phyloP scores from a whole-genome alignment of 2,888 invertebrate species.

The Zaprionus bogoriensis region DNA sequence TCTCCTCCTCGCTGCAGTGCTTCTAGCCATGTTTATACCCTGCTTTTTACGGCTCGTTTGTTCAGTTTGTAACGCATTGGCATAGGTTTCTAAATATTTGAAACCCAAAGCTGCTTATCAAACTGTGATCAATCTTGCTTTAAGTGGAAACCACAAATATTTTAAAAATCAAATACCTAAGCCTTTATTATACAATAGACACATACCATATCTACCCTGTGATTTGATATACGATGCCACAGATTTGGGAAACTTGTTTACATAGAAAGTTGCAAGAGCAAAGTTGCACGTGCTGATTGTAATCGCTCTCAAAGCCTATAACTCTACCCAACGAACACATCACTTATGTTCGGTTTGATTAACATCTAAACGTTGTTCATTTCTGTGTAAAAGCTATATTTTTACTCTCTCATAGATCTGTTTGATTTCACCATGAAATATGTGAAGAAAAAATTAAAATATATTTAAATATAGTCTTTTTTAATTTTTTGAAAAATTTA shows the following conservation, averaged over 20 bases:
- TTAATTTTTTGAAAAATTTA: too few species aligned
- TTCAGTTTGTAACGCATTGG: too few species aligned
- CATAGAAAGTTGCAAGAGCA: conserved; percentile 7
- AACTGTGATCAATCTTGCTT: neutral
- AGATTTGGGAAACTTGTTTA: neutral
- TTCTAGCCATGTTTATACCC: conserved; percentile 43
- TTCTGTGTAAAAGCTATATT: neutral
- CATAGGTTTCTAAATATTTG: too few species aligned
- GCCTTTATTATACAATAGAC: neutral
- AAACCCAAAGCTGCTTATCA: too few species aligned
- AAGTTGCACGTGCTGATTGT: neutral
- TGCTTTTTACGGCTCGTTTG: too few species aligned
- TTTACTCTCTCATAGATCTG: neutral
- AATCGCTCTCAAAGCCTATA: neutral
- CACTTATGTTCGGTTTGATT: conserved; percentile 1
- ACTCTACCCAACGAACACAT: neutral
- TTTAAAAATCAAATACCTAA: neutral
- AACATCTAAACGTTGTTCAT: neutral
- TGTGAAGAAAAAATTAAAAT: too few species aligned
- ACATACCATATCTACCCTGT: too few species aligned
- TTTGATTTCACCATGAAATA: neutral
- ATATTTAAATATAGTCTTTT: too few species aligned
- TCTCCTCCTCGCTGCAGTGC: conserved; percentile 39
- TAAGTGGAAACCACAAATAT: neutral
- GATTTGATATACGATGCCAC: neutral